phyloP scores from a whole-genome alignment of 2,797 vertebrate genomes.

The Amblyraja radiata region DNA sequence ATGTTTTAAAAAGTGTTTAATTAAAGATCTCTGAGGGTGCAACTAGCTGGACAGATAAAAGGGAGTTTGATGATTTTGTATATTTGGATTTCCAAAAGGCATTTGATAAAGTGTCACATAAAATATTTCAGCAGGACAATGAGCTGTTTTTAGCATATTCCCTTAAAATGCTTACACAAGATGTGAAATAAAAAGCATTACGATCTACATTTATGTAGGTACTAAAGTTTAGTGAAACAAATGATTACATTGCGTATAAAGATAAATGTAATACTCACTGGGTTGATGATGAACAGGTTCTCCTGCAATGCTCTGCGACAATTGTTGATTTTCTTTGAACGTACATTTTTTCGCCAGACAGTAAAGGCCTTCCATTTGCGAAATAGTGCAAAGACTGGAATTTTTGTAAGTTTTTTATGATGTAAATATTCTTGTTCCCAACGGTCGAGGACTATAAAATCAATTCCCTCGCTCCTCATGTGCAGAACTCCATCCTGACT shows the following conservation, averaged over 20 bases:
- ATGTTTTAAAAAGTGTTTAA: no score
- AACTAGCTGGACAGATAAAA: no score
- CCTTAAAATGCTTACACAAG: neutral
- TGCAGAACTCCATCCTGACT: constrained; percentile 55
- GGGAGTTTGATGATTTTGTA: no score
- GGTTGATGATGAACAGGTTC: constrained; percentile 61
- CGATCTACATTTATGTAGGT: neutral
- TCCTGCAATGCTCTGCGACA: constrained; percentile 56
- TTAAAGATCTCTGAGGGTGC: no score
- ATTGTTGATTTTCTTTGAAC: constrained; percentile 56
- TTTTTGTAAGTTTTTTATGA: constrained; percentile 58
- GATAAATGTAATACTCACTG: constrained; percentile 55
- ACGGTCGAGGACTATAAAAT: constrained; percentile 54
- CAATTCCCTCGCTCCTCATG: constrained; percentile 46
- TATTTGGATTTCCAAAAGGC: no score
- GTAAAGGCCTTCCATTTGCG: constrained; percentile 69
- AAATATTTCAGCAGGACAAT: no score
- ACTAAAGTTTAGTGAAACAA: neutral
- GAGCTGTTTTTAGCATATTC: neutral
- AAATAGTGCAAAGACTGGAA: constrained; percentile 70
- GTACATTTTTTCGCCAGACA: constrained; percentile 65
- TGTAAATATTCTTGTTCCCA: constrained; percentile 66
- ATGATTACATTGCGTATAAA: neutral
- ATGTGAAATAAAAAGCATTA: neutral
- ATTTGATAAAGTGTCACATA: no score